These are phyloP conservation scores for Nomada fucata DNA, from an alignment of 2,888 invertebrate species.

Conservation along the genomic window DNA sequence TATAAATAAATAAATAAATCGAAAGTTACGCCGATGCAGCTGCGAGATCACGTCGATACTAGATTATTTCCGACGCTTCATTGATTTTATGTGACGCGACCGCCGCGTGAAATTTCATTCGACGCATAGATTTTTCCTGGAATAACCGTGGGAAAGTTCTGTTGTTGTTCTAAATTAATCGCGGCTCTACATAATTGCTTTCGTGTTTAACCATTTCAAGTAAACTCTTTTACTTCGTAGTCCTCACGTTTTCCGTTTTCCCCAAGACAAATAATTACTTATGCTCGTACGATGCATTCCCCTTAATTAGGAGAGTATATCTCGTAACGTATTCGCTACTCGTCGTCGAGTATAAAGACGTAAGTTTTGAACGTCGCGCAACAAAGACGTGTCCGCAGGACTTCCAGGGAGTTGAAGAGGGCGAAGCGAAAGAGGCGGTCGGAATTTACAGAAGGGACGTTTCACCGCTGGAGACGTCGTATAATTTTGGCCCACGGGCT, in stretches of 20 bases:
- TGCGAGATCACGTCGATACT: slow-evolving; percentile 20
- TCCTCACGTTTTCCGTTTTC: not conserved
- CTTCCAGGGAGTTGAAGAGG: slow-evolving; percentile 50
- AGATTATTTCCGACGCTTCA: slow-evolving; percentile 19
- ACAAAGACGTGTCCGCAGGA: slow-evolving; percentile 51
- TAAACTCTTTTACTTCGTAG: not conserved
- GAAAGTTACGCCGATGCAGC: slow-evolving; percentile 25
- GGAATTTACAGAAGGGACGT: slow-evolving; percentile 61
- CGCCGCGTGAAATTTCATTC: slow-evolving; percentile 34
- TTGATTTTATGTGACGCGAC: slow-evolving; percentile 18
- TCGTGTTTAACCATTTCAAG: no score
- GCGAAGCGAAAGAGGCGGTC: slow-evolving; percentile 28
- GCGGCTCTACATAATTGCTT: no score
- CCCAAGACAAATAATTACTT: not conserved
- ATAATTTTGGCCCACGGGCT: slow-evolving; percentile 64
- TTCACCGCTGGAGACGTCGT: slow-evolving; percentile 69
- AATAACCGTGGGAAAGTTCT: not conserved
- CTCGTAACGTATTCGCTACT: slow-evolving; percentile 39
- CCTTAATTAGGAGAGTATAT: slow-evolving; percentile 36
- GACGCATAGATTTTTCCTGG: not conserved
- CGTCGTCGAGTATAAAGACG: slow-evolving; percentile 53
- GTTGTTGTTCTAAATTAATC: not conserved
- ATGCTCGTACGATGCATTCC: not conserved
- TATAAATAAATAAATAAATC: slow-evolving; percentile 37
- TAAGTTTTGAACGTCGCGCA: slow-evolving; percentile 47